Conservation (phyloP, 2,113 vertebrate genomes). For the Pangasianodon gigas region DNA sequence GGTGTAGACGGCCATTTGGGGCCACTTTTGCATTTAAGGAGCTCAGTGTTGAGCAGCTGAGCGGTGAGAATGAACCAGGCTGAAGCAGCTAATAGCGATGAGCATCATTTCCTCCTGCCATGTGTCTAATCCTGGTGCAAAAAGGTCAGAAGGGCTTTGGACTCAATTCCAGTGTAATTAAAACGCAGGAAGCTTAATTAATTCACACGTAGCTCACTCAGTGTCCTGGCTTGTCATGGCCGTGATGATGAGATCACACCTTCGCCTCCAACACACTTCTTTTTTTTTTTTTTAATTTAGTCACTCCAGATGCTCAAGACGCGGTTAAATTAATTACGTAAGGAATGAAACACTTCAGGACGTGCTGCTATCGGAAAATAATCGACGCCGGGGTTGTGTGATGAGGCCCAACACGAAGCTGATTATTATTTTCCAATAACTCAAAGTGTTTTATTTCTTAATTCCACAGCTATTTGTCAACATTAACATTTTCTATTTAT, state of each 20-base stretch:
- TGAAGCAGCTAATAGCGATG: neutral
- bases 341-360: neutral
- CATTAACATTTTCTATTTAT: neutral
- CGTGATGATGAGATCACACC: neutral
- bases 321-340: neutral
- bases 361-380: neutral
- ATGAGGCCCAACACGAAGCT: neutral
- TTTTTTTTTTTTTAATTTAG: neutral
- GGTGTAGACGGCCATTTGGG: too few species aligned
- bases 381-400: neutral
- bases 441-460: neutral
- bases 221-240: neutral
- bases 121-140: neutral
- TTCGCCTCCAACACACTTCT: neutral
- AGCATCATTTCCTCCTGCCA: neutral
- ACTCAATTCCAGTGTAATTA: conserved; percentile 9
- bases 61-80: neutral
- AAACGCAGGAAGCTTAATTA: neutral
- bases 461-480: neutral
- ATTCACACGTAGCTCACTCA: neutral
- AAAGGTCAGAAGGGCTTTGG: neutral
- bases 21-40: neutral
- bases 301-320: neutral
- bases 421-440: neutral
- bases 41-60: neutral